Conservation (phyloP, 2,888 invertebrate species). For the Drosophila neonasuta region DNA sequence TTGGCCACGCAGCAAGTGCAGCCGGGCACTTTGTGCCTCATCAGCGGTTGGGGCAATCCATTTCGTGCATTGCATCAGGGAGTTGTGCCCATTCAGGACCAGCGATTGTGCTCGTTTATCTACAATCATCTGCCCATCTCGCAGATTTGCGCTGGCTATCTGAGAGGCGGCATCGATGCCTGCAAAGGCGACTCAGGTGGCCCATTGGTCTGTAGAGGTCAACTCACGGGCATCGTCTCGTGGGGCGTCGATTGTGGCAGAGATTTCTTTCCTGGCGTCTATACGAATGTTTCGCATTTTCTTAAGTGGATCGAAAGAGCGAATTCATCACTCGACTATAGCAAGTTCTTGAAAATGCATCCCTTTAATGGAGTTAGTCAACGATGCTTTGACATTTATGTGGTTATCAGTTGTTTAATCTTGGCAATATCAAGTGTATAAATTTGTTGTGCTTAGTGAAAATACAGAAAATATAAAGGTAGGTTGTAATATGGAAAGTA, state of each 20-base stretch:
- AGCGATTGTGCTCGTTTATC: conserved; percentile 39
- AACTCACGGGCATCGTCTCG: conserved; percentile 37
- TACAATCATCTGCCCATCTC: conserved; percentile 44
- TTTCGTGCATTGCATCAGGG: conserved; percentile 30
- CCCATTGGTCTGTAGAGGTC: conserved; percentile 34
- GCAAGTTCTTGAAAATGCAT: background rate
- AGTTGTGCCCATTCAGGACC: conserved; percentile 41
- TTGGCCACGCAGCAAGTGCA: background rate
- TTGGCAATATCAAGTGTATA: background rate
- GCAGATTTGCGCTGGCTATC: conserved; percentile 60
- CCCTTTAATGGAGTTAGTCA: background rate
- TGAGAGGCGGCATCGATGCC: conserved; percentile 59
- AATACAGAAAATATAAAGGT: background rate
- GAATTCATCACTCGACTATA: conserved; percentile 35
- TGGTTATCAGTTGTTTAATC: background rate
- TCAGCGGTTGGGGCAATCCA: conserved; percentile 57
- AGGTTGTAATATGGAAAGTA: too few relatives aligned
- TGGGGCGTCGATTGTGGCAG: conserved; percentile 50
- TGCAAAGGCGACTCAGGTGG: conserved; percentile 49
- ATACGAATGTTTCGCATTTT: conserved; percentile 41
- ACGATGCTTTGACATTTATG: background rate
- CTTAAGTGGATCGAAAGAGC: conserved; percentile 26
- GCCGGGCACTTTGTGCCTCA: conserved; percentile 40
- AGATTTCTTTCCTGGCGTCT: conserved; percentile 44
- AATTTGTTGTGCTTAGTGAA: background rate